These are phyloP conservation scores for Herminia tarsipennalis DNA, from an alignment of 2,888 invertebrate species.

Conservation along the genomic window DNA sequence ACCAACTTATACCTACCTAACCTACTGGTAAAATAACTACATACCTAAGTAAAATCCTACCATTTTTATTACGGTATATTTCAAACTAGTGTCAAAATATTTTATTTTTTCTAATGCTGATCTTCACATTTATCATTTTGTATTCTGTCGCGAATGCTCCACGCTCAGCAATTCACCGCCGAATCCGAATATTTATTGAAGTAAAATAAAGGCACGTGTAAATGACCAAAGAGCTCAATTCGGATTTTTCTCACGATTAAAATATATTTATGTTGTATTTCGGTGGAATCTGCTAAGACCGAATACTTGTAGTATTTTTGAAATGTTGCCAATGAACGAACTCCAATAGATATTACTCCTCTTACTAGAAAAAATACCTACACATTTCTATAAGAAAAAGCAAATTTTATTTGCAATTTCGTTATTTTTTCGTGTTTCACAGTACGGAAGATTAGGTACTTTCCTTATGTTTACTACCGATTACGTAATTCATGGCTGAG, in stretches of 20 bases:
- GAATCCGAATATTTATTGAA: constrained; percentile 7
- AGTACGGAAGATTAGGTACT: not conserved
- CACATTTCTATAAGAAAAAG: constrained; percentile 1
- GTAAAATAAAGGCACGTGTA: constrained; percentile 5
- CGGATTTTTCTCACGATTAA: constrained; percentile 18
- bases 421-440: not conserved
- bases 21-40: no score
- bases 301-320: constrained; percentile 20
- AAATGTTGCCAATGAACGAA: constrained; percentile 31
- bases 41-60: no score
- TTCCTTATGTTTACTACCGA: constrained; percentile 4
- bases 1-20: no score
- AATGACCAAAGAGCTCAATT: constrained; percentile 5
- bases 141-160: not conserved
- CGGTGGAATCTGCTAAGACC: constrained; percentile 15
- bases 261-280: constrained; percentile 35
- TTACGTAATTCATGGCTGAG: constrained; percentile 5
- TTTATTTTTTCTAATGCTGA: no score
- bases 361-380: constrained; percentile 4
- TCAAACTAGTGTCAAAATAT: no score
- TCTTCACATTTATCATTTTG: constrained; percentile 3
- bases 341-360: constrained; percentile 2
- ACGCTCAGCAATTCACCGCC: no score
- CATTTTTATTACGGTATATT: no score
- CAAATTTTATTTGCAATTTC: constrained; percentile 1